Evolutionary conservation across 1,140 invertebrate species (phyloP), one percentile per base, ranked within the genome.

Genomic region (Atta cephalotes): DNA sequence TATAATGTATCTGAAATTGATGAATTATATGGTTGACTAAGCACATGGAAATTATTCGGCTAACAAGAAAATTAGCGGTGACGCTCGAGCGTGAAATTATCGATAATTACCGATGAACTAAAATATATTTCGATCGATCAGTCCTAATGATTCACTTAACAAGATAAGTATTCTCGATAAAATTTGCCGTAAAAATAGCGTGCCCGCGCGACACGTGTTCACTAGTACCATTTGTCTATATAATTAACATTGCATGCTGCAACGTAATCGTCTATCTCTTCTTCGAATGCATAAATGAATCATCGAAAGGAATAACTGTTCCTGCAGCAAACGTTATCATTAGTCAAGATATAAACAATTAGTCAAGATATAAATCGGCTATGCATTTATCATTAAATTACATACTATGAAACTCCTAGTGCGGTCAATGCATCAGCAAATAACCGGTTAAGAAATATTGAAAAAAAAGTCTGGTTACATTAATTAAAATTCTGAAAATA

Each of bases 261-360:
- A 60, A 31, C 39, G 39, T n/a, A 62, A 74, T 84, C 56, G 25
- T n/a, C 39, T 62, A 84, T 76, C 25, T 62, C 35, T 45, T 28
- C 28, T 25, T 18, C 2, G 70, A 82, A 62, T 28, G 39, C 14
- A 16, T 10, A n/a, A 49, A 84, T 76, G 56, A 63, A 74, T 84
- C 80, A 76, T 84, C n/a, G 28, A 62, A 51, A 35, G 70, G 18
- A 62, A 25, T 82, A 71, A 62, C 49, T 5, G 65, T 68, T 60
- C 49, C 10, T 12, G 2, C 56, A 28, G 56, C 68, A 21, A 84
- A 84, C 70, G 80, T 68, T 81, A 84, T 84, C 72, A 84, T 84
- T 84, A 84, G 60, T 14, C 18, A 58, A 25, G 25, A 25, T 25
- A 25, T 25, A 25, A 25, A 39, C 80, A 84, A 84, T 84, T 84